Conservation (phyloP, 2,113 vertebrate species). For the Sula dactylatra region DNA sequence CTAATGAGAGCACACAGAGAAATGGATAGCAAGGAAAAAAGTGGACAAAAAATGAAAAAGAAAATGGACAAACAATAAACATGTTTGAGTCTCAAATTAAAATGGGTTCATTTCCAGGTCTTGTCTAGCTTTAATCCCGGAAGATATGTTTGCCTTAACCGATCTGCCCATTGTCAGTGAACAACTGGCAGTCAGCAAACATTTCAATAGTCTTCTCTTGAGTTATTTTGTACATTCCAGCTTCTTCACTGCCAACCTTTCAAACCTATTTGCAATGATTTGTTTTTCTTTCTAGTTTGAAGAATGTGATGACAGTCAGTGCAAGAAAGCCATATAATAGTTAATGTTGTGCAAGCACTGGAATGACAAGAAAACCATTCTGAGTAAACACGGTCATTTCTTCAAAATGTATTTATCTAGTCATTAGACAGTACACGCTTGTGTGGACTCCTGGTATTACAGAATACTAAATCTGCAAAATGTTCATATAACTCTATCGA, state of each 20-base stretch:
- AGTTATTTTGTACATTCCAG: not conserved
- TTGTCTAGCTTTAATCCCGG: not conserved
- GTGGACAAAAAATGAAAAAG: not conserved
- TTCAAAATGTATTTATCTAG: not conserved
- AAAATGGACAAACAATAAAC: not conserved
- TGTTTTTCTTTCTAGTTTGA: not conserved
- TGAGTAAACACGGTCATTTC: not conserved
- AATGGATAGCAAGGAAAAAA: not conserved
- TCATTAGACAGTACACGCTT: not conserved
- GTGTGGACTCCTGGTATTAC: not conserved
- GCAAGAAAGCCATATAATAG: not conserved
- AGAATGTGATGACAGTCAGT: not conserved
- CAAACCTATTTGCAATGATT: not conserved
- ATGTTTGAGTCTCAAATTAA: not conserved
- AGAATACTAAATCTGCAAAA: not conserved
- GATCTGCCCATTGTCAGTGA: not conserved
- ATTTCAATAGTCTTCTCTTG: not conserved
- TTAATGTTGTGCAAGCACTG: conserved; percentile 23
- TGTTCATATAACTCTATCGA: not conserved
- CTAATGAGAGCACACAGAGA: not conserved
- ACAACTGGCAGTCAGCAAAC: not conserved
- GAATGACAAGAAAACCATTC: not conserved
- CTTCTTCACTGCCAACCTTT: not conserved
- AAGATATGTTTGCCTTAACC: not conserved
- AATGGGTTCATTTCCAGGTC: not conserved